Evolutionary conservation across 2,888 invertebrate genomes (phyloP), one percentile per base, ranked within the genome.

Genomic region (Chalcosyrphus nemorum): DNA sequence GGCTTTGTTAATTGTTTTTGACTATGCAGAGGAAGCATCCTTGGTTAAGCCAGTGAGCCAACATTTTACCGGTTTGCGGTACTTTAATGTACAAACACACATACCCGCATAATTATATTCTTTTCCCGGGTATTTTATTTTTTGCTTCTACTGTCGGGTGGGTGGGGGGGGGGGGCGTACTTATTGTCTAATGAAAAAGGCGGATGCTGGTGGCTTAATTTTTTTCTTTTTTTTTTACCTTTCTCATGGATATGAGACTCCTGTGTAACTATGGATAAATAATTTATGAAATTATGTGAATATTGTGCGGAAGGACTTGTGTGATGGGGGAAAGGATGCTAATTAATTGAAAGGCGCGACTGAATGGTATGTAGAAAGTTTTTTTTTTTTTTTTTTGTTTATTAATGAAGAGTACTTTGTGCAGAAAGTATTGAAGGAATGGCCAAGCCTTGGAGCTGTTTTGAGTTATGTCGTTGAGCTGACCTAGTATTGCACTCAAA

Each of bases 1-100:
- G 56, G 66, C 57, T 57, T 66, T 66, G 75, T 66, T 75, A 38
- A 75, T 75, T 75, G 75, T 75, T 50, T 59, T 66, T 21, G 15
- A 50, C 66, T 56, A 13, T 29, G 38, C 17, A 27, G 27, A 29
- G 19, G 19, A 41, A 9, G 45, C 13, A 17, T 32, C 54, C 56
- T 43, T 63, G n/a, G 47, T 50, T 29, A 47, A 59, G 43, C 75
- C 63, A 74, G 43, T 56, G n/a, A 56, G 24, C 74, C 66, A 50
- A 27, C 29, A 41, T 59, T 75, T 59, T 57, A 75, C 75, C 75
- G 66, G 75, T 50, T 66, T 66, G 50, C 57, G 50, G 66, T 66
- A 45, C 6, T 32, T 32, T 74, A 50, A 50, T 61, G 38, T 41
- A 54, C 50, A 41, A 9, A 3, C 45, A 24, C 3, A 57, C 50